Evolutionary conservation across 2,113 vertebrate species (phyloP), one percentile per base, ranked within the genome.

Genomic region (Nycticorax nycticorax): DNA sequence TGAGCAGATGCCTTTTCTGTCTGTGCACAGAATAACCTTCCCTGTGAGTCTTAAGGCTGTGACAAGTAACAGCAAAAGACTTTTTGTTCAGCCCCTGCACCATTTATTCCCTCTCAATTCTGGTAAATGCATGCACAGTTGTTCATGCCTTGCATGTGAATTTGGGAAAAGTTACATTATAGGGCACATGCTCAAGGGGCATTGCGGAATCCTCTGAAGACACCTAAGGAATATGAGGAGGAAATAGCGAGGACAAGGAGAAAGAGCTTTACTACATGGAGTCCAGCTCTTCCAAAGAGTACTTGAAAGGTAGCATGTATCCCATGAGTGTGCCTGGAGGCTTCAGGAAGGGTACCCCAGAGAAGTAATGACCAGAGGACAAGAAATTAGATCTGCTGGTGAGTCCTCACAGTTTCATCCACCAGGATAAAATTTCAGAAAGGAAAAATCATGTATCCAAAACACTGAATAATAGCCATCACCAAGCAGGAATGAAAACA

Each of bases 111-210:
- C 12, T 48, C 56, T 67, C 0, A 1, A 15, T 73, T 93, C 53
- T 82, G 53, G 4, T 81, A 57, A 88, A 56, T 18, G 9, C 37
- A 68, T 1, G 4, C 6, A 37, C 8, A 47, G 53, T 24, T 3
- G 0, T 17, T 62, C 19, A 18, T 18, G 17, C 12, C 32, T 57
- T 73, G 28, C 33, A 63, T 43, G 17, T 0, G 1, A 43, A 81
- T 73, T 37, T 4, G 3, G 37, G 12, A 73, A 19, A 85, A 53
- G 17, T 60, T 71, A 39, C 7, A 17, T 10, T 45, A 8, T 19
- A 45, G 20, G n/a, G 8, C 12, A 47, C 14, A 45, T 20, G 9
- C 18, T 81, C 10, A 39, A 67, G 35, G 4, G 14, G 3, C 18
- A 26, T 26, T 41, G 11, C 7, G 18, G 59, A 63, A 52, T 41